Base-by-base conservation (phyloP, 1,140 invertebrate genomes). In the Capitella teleta region DNA sequence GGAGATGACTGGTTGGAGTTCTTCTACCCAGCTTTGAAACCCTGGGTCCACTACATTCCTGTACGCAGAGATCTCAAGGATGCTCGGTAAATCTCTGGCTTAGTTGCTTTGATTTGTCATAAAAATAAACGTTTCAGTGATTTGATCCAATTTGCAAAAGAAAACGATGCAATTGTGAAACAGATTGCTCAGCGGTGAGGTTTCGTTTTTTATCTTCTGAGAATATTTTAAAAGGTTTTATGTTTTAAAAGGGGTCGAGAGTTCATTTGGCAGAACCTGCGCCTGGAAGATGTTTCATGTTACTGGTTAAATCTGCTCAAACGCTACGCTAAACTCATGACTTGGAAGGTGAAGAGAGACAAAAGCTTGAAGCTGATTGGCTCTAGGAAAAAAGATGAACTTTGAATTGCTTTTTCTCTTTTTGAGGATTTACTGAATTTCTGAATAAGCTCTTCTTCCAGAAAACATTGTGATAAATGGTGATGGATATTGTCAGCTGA, bases 11-110 rank as follows among this genome's bases (percentile, higher is more conserved):
- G 92, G 92, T 74, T 82, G 23, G 93, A 98, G 76, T 98, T 97
- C 74, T 98, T 95, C 68, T 97, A 98, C 65, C 76, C 81, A 21
- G 78, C 80, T 28, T 73, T 98, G 58, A 88, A 88, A 67, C 91
- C 92, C 2, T 97, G 93, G 93, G 79, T 93, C 40, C 93, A 98
- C 75, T 97, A 93, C 64, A 80, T 98, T 58, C 93, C 92, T 5
- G 79, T 98, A 1, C 57, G 51, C 42, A 72, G 64, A 40, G 62
- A 70, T 51, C 55, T 73, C 4, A 54, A 54, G 32, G 58, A 73
- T 63, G 66, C 59, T 24, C 58, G 52, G 67, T 69, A 44, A 44
- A 34, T 34, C 32, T 12, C 16, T 34, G 16, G 32, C 10, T 41
- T 41, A 19, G 10, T 12, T 41, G 19, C 12, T 19, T 41, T 14